phyloP scores from a whole-genome alignment of 2,888 invertebrate species.

The Drosophila fungiperda region DNA sequence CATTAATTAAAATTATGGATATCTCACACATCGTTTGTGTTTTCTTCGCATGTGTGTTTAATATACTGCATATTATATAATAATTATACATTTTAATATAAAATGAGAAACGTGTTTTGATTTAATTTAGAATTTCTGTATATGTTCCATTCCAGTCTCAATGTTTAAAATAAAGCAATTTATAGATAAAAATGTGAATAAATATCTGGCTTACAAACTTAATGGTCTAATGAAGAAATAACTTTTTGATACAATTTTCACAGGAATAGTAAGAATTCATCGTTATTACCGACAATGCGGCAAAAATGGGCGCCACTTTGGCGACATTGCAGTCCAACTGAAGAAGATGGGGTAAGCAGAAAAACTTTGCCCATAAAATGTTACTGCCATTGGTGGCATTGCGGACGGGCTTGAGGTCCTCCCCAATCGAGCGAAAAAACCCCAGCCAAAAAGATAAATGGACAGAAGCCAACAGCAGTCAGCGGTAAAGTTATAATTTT shows the following conservation, averaged over 20 bases:
- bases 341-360: slow-evolving; percentile 2
- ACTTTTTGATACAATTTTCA: slow-evolving; percentile 3
- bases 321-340: slow-evolving; percentile 56
- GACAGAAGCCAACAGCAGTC: slow-evolving; percentile 81
- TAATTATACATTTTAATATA: slow-evolving; percentile 62
- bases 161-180: slow-evolving; percentile 56
- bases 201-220: slow-evolving; percentile 12
- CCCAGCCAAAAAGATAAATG: slow-evolving; percentile 75
- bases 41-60: slow-evolving; percentile 53
- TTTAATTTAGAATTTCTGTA: slow-evolving; percentile 16
- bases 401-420: slow-evolving; percentile 41
- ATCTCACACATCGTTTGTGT: slow-evolving; percentile 45
- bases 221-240: background rate
- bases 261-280: slow-evolving; percentile 20
- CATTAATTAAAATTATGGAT: slow-evolving; percentile 50
- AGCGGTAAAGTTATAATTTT: slow-evolving; percentile 62
- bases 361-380: slow-evolving; percentile 82
- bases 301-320: slow-evolving; percentile 84
- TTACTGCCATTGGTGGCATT: slow-evolving; percentile 80
- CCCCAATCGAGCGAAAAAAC: slow-evolving; percentile 37
- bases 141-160: slow-evolving; percentile 72
- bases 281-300: slow-evolving; percentile 72
- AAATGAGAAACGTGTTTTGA: slow-evolving; percentile 53
- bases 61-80: slow-evolving; percentile 68
- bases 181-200: slow-evolving; percentile 21